phyloP scores from a whole-genome alignment of 2,113 vertebrate species.

The Cinclus cinclus region DNA sequence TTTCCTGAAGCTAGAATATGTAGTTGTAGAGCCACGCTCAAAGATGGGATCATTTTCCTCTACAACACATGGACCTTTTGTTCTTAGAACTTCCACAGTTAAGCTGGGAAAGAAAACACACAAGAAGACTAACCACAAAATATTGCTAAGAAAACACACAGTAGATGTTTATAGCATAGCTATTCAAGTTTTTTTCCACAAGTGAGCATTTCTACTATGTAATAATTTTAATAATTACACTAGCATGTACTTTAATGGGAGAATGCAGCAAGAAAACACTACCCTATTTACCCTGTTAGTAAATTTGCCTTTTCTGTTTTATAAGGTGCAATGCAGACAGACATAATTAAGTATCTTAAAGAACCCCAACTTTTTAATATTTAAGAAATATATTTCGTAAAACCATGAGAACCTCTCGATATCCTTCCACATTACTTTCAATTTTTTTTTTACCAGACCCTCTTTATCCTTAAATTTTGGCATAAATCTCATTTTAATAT shows the following conservation, averaged over 20 bases:
- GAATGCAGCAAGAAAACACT: neutral
- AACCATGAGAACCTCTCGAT: neutral
- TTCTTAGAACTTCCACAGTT: slow-evolving; percentile 92
- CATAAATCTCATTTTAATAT: neutral
- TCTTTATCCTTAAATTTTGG: neutral
- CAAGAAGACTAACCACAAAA: neutral
- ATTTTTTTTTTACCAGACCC: neutral
- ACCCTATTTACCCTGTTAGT: neutral
- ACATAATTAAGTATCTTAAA: neutral
- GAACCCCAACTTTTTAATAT: neutral
- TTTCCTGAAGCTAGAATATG: slow-evolving; percentile 95
- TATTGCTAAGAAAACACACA: neutral
- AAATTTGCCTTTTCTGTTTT: neutral
- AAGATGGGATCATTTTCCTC: slow-evolving; percentile 94
- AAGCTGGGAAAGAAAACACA: slow-evolving; percentile 78
- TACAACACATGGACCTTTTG: slow-evolving; percentile 87
- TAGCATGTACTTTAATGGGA: neutral
- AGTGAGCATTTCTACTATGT: neutral
- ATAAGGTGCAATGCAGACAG: neutral
- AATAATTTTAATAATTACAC: neutral
- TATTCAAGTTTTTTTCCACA: neutral
- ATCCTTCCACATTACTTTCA: neutral
- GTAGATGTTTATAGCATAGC: neutral
- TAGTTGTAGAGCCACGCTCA: slow-evolving; percentile 96
- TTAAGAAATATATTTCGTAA: neutral